A percentile compares a stretch with the other conserved stretches of the same genome.
phyloP scores from a whole-genome alignment of 2,888 invertebrate genomes.

The Thymelicus sylvestris region DNA sequence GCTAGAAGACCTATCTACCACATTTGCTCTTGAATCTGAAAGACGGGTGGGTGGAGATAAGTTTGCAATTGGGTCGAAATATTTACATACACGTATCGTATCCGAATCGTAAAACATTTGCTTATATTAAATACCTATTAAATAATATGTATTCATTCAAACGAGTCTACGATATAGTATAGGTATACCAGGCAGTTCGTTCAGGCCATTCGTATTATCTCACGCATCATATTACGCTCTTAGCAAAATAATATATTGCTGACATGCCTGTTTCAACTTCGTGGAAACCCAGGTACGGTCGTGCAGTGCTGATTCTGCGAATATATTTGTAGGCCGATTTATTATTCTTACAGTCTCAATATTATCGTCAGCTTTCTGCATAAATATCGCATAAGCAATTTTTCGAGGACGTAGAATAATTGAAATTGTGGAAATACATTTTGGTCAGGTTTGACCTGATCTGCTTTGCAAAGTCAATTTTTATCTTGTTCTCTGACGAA shows the following conservation, averaged over 20 bases:
- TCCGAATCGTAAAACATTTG: background rate
- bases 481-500: too few relatives aligned
- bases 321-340: background rate
- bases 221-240: background rate
- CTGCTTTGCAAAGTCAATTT: too few relatives aligned
- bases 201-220: background rate
- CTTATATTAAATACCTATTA: too few relatives aligned
- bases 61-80: too few relatives aligned
- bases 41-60: too few relatives aligned
- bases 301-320: background rate
- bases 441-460: too few relatives aligned
- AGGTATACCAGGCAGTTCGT: background rate
- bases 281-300: constrained; percentile 1
- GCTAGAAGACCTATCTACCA: too few relatives aligned
- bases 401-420: too few relatives aligned
- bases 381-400: too few relatives aligned
- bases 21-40: too few relatives aligned
- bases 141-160: background rate
- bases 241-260: background rate
- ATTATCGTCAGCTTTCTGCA: background rate
- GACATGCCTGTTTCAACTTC: background rate
- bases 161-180: background rate
- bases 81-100: too few relatives aligned
- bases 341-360: background rate
- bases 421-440: too few relatives aligned